Evolutionary conservation across 2,888 invertebrate species (phyloP).

Genomic region (Eledona agricola): DNA sequence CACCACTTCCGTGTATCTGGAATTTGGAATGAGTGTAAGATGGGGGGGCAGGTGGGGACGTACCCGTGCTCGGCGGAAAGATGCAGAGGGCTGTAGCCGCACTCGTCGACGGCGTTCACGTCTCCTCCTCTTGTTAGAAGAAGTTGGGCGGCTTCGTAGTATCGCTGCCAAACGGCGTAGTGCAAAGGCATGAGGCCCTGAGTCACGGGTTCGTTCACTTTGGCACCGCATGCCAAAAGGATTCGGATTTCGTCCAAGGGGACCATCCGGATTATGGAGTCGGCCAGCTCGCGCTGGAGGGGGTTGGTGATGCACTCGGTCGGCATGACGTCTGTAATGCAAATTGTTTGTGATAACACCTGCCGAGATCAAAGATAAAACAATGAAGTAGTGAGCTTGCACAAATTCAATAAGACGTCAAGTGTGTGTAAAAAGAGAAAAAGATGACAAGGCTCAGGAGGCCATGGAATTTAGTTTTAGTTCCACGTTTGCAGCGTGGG

Average conservation of each 20-base stretch:
- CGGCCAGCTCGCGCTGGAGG: slow-evolving; percentile 85
- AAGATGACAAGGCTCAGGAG: slow-evolving; percentile 1
- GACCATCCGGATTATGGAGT: slow-evolving; percentile 88
- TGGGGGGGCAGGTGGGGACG: no score
- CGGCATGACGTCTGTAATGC: slow-evolving; percentile 65
- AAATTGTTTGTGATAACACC: slow-evolving; percentile 46
- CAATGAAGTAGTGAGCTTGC: slow-evolving; percentile 26
- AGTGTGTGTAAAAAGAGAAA: neutral
- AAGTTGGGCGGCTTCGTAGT: slow-evolving; percentile 80
- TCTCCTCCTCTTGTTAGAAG: slow-evolving; percentile 84
- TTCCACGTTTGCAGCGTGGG: no score
- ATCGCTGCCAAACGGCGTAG: slow-evolving; percentile 91
- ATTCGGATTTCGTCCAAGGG: slow-evolving; percentile 88
- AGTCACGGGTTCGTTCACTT: slow-evolving; percentile 81
- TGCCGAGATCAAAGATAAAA: no score
- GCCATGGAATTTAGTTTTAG: no score
- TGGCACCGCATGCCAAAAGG: slow-evolving; percentile 86
- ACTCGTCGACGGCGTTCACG: slow-evolving; percentile 85
- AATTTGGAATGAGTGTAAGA: slow-evolving; percentile 17
- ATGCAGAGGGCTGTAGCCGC: slow-evolving; percentile 91
- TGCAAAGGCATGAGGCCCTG: slow-evolving; percentile 89
- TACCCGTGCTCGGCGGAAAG: slow-evolving; percentile 89
- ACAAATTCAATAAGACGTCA: slow-evolving; percentile 2
- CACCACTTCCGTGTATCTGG: slow-evolving; percentile 73
- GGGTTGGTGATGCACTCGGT: slow-evolving; percentile 78